Percentiles rank a stretch among this genome's conserved stretches.
Evolutionary conservation across 2,113 vertebrate species (phyloP).

Genomic region (Mesoclemmys tuberculata): DNA sequence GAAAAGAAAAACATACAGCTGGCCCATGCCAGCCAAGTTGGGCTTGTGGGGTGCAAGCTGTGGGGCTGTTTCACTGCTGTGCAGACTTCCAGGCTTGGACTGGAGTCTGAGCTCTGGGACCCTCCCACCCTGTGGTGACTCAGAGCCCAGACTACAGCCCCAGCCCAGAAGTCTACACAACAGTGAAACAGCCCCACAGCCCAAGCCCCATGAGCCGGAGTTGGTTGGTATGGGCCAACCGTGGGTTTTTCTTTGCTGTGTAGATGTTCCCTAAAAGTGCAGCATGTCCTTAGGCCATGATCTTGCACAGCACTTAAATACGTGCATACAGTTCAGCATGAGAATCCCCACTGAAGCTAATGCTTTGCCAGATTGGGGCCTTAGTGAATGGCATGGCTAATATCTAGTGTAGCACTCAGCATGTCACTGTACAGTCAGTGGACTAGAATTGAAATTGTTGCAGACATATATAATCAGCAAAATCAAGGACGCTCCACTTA

Average conservation of each 20-base stretch:
- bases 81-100: not conserved
- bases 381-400: not conserved
- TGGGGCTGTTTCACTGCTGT: not conserved
- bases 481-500: conserved; percentile 42
- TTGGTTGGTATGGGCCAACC: not conserved
- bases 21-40: not conserved
- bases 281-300: not conserved
- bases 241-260: not conserved
- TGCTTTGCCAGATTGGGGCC: not conserved
- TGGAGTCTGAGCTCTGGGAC: not conserved
- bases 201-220: not conserved
- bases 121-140: not conserved
- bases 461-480: conserved; percentile 38
- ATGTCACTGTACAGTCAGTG: not conserved
- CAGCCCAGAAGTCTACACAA: not conserved
- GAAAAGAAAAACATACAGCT: not conserved
- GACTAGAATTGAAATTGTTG: not conserved
- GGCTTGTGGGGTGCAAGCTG: not conserved
- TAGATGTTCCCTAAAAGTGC: not conserved
- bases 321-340: not conserved
- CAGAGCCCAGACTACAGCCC: not conserved
- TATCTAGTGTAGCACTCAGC: not conserved
- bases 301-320: not conserved
- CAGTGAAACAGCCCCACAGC: not conserved
- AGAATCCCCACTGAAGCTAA: not conserved